Evolutionary conservation across 2,888 invertebrate genomes (phyloP), one percentile per base, ranked within the genome.

Genomic region (Tortrix viridana): DNA sequence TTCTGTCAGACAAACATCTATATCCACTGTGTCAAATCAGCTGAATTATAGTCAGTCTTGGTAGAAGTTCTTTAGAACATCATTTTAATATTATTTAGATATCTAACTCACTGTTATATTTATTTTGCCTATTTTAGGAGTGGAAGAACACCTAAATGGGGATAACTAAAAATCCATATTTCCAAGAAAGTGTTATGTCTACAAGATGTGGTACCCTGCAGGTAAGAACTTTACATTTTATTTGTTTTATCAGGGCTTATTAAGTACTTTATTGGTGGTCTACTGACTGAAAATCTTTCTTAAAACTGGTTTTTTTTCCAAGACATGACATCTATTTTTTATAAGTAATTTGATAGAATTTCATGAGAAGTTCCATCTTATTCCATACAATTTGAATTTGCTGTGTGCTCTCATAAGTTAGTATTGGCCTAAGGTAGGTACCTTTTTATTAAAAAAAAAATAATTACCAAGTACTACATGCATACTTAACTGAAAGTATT

Each of bases 1-100:
- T 75, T 76, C 69, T 82, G 83, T 81, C 83, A 82, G 71, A 57
- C 69, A 75, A 72, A 76, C 83, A 83, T 81, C 26, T 67, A 43
- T 63, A 47, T 41, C 60, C 66, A 14, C 3, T 52, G 43, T 57
- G 56, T 50, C 55, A 62, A 57, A 46, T 50, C 19, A 46, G 46
- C 23, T 56, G 46, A 46, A 46, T 47, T 60, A 46, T 46, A 20
- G 52, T 50, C 37, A 46, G 56, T 37, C 46, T 50, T 32, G 18
- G 14, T 47, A 57, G 38, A 50, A 50, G 49, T 44, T 22, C 32
- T 32, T 9, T 12, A 32, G 12, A 32, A 12, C 32, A 32, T 32
- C 7, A 32, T 32, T 32, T 3, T 32, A 32, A 12, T 32, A 12
- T 12, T 12, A 32, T 32, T 32, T 12, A 12, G 32, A 32, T 32